phyloP scores from a whole-genome alignment of 2,113 vertebrate genomes.

The Macroglossus sobrinus region DNA sequence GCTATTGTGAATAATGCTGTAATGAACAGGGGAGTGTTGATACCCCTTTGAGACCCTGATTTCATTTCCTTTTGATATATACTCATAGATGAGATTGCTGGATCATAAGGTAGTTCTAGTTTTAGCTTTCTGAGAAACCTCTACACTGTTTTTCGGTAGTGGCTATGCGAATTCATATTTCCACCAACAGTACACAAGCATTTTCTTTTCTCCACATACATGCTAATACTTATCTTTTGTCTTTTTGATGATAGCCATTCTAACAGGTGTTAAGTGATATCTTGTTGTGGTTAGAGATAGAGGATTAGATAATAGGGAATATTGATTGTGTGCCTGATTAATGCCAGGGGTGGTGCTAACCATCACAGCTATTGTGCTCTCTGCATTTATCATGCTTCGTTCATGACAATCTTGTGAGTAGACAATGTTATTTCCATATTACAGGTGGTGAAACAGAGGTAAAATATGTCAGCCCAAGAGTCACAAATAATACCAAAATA shows the following conservation, averaged over 20 bases:
- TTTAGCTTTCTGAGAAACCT: background rate
- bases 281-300: no score
- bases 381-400: background rate
- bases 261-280: no score
- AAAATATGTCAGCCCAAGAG: background rate
- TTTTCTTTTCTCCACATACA: background rate
- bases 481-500: background rate
- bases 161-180: background rate
- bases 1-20: no score
- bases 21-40: background rate
- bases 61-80: background rate
- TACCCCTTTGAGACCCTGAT: background rate
- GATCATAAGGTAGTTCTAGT: background rate
- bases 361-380: accelerated
- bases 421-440: background rate
- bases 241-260: no score
- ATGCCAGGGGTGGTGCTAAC: background rate
- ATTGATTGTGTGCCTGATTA: background rate
- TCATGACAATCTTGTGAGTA: background rate
- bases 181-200: no score
- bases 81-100: background rate
- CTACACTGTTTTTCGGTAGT: background rate
- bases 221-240: no score
- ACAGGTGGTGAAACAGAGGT: background rate
- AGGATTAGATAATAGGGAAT: background rate